Evolutionary conservation across 1,140 invertebrate species (phyloP).

Genomic region (Ceratina calcarata): DNA sequence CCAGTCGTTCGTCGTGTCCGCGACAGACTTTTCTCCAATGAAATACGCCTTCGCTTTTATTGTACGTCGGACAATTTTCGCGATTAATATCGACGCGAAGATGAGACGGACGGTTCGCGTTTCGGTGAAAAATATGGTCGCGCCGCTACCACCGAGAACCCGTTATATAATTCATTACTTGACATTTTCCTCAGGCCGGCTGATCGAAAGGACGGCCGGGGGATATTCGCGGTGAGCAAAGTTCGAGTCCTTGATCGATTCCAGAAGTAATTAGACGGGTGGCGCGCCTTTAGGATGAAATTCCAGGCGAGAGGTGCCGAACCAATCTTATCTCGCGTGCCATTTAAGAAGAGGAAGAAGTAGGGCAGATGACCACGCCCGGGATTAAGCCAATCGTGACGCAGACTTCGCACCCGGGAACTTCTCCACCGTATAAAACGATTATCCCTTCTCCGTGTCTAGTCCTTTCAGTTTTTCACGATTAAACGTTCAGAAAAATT

Average conservation of each 20-base stretch:
- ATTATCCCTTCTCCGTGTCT: slow-evolving; percentile 15
- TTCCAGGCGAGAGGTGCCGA: slow-evolving; percentile 61
- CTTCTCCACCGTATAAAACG: slow-evolving; percentile 32
- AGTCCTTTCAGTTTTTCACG: not conserved
- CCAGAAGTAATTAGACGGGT: slow-evolving; percentile 66
- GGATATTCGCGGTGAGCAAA: slow-evolving; percentile 67
- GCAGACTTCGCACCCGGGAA: slow-evolving; percentile 38
- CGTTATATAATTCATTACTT: not conserved
- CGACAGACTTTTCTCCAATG: not conserved
- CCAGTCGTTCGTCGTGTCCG: not conserved
- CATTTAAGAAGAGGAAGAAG: slow-evolving; percentile 65
- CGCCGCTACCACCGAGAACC: no score
- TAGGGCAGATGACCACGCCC: slow-evolving; percentile 65
- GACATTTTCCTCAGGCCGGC: slow-evolving; percentile 41
- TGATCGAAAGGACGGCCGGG: slow-evolving; percentile 25
- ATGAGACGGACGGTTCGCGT: no score
- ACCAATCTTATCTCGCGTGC: slow-evolving; percentile 65
- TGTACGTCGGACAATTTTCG: no score
- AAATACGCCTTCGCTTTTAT: no score
- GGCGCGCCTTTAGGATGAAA: slow-evolving; percentile 61
- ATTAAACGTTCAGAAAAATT: not conserved
- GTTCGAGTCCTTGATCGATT: slow-evolving; percentile 68
- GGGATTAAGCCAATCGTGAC: slow-evolving; percentile 59
- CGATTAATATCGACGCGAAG: no score
- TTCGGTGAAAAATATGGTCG: not conserved